Evolutionary conservation across 30 jellyfish, hydroid and myxozoan species (phyloP), one percentile per base, ranked within the genome.

Genomic region (Pelagia noctiluca): DNA sequence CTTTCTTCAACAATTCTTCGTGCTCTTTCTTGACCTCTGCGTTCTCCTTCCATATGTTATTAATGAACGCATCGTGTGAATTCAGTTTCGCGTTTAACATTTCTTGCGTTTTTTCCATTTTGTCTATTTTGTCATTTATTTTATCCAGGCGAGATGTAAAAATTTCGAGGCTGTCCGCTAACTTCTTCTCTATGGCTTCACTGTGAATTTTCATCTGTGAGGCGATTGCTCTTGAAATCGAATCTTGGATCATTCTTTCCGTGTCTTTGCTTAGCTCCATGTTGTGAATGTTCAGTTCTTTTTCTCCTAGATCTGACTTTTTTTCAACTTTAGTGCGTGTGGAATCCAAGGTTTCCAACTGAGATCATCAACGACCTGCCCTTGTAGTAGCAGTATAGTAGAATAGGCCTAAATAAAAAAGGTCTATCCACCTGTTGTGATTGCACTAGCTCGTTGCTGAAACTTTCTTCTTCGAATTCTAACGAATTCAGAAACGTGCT

Each of bases 181-280:
- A 16, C 57, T 42, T 42, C 16, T 42, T 42, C 57, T 42, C 57
- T 42, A 42, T 42, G 57, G 57, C 57, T 5, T 42, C 57, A 42
- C 57, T 42, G 16, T 42, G 57, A 16, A 42, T 8, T 42, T 42
- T 42, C 57, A 42, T 42, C 57, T 42, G 57, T 42, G 57, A 42
- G 57, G 57, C 57, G 57, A 42, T 42, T 42, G 57, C 57, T 42
- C 57, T 42, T 42, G 57, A 42, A 42, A 42, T 42, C 16, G 57
- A 42, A 42, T 42, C 57, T 42, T 42, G 57, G 16, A 42, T 42
- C 57, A 42, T 42, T 42, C 16, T 8, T 42, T 42, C 57, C 57
- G 57, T 42, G 57, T 42, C 57, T 42, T 42, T 42, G 57, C 57
- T 42, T 42, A 42, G 57, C 57, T 42, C 16, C 57, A 42, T 42